Percentiles rank a stretch among this genome's conserved stretches.
Evolutionary conservation across 2,888 invertebrate species (phyloP).

Genomic region (Latrodectus hesperus): DNA sequence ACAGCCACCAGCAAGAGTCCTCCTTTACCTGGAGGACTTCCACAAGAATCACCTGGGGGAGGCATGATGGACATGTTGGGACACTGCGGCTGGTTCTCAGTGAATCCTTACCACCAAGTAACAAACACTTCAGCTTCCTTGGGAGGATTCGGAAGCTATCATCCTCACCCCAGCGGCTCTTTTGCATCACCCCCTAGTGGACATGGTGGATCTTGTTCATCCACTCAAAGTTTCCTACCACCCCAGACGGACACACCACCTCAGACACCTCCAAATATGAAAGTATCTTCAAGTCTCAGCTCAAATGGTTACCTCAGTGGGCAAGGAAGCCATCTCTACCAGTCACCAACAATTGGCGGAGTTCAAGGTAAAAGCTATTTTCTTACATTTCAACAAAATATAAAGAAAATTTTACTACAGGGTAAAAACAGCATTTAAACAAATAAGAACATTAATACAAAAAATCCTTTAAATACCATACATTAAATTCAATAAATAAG

Average conservation of each 20-base stretch:
- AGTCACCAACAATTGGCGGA: constrained; percentile 27
- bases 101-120: constrained; percentile 59
- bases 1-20: constrained; percentile 95
- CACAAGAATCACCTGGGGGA: constrained; percentile 74
- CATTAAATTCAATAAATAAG: too few relatives aligned
- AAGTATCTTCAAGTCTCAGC: constrained; percentile 74
- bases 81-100: constrained; percentile 64
- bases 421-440: too few relatives aligned
- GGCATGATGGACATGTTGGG: constrained; percentile 71
- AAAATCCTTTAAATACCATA: too few relatives aligned
- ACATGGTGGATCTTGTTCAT: constrained; percentile 46
- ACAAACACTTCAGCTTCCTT: constrained; percentile 18
- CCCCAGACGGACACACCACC: constrained; percentile 90
- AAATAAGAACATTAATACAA: too few relatives aligned
- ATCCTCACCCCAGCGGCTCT: constrained; percentile 30
- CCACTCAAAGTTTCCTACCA: constrained; percentile 54
- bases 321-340: constrained; percentile 52
- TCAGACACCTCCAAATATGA: constrained; percentile 95
- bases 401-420: too few relatives aligned
- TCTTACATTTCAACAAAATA: too few relatives aligned
- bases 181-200: constrained; percentile 30
- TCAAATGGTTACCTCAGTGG: constrained; percentile 35
- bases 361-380: constrained; percentile 35
- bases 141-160: constrained; percentile 42
- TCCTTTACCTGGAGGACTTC: constrained; percentile 78